phyloP scores from a whole-genome alignment of 2,113 vertebrate species.

The Caranx ignobilis region DNA sequence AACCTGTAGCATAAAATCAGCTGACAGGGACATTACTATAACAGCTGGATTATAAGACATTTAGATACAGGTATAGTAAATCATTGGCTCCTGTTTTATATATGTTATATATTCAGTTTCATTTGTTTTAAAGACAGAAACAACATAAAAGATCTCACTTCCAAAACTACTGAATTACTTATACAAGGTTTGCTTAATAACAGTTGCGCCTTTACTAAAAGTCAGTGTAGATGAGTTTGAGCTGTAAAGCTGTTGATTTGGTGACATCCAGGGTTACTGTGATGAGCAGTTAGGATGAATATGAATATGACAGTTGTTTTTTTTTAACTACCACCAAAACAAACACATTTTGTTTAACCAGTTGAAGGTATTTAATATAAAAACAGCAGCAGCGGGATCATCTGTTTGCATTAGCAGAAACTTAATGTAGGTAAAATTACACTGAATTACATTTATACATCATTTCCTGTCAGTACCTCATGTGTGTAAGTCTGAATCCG shows the following conservation, averaged over 20 bases:
- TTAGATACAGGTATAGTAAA: not conserved
- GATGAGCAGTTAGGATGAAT: not conserved
- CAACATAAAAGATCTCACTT: not conserved
- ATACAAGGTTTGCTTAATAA: not conserved
- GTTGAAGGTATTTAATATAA: not conserved
- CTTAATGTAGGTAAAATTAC: not conserved
- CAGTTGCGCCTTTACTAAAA: not conserved
- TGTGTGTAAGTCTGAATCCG: too few relatives aligned
- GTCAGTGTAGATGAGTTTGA: not conserved
- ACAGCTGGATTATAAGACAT: not conserved
- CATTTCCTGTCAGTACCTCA: too few relatives aligned
- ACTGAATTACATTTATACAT: too few relatives aligned
- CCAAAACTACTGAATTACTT: not conserved
- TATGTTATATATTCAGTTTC: not conserved
- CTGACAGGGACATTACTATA: not conserved
- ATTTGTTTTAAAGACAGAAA: not conserved
- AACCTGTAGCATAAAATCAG: not conserved
- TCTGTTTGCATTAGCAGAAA: not conserved
- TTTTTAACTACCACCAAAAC: not conserved
- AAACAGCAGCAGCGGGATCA: not conserved
- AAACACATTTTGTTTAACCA: not conserved
- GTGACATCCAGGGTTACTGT: too few relatives aligned
- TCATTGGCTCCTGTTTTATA: not conserved
- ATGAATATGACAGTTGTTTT: not conserved
- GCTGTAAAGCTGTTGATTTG: not conserved